Evolutionary conservation across 2,113 vertebrate species (phyloP).

Genomic region (Peucedramus taeniatus): DNA sequence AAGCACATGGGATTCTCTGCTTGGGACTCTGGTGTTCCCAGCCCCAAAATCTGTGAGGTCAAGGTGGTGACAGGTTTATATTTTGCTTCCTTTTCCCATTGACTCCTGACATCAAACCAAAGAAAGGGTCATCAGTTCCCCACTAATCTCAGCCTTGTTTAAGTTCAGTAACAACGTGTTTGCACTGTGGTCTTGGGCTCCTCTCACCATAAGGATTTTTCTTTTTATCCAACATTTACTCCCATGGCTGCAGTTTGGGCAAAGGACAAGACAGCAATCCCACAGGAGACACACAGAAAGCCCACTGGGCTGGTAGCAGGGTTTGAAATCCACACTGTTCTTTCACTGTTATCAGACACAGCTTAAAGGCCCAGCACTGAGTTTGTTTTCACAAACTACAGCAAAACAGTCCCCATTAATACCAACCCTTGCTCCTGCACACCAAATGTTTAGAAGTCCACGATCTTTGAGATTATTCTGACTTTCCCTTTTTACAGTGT

Average conservation of each 20-base stretch:
- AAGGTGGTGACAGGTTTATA: neutral
- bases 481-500: conserved; percentile 20
- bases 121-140: neutral
- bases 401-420: neutral
- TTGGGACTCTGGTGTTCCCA: neutral
- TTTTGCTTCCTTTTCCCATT: neutral
- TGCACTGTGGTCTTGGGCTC: rapidly evolving
- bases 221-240: neutral
- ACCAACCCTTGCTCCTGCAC: conserved; percentile 10
- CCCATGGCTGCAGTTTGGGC: neutral
- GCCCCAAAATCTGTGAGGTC: neutral
- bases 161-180: neutral
- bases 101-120: neutral
- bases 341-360: neutral
- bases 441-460: neutral
- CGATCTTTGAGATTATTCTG: conserved; percentile 1
- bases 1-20: neutral
- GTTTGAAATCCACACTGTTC: neutral
- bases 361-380: neutral
- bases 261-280: neutral
- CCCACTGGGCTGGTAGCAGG: neutral
- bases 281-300: neutral
- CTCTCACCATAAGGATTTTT: neutral
- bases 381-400: neutral
- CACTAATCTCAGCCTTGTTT: neutral